Base-by-base conservation (phyloP, 2,797 vertebrate species). In the Alca torda region DNA sequence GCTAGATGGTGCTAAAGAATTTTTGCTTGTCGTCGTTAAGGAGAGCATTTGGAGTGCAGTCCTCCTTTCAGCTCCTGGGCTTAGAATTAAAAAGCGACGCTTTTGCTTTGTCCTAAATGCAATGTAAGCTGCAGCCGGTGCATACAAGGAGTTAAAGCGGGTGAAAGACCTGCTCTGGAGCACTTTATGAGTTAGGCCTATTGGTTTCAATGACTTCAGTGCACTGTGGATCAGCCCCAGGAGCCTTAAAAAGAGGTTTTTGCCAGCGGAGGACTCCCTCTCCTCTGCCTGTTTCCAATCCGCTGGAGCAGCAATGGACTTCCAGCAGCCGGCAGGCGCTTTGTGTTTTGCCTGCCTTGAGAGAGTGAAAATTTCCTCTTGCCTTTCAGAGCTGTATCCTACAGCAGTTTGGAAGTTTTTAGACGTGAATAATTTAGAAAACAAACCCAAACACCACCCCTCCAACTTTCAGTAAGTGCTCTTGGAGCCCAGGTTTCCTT, bases 1-100 rank as follows among this genome's bases (percentile, higher is more conserved):
- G 95, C 97, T 96, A 97, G 96, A 97, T 97, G 97, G 96, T 97
- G 97, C 96, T 97, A 97, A 97, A 97, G 97, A 97, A 97, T 97
- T 94, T 96, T 84, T 93, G 73, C 95, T 95, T 54, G 67, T 83
- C 16, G 19, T 68, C 4, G 16, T 92, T 8, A 39, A 68, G 77
- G 73, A 76, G 68, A 75, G 69, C 69, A 1, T 46, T 75, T 25
- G 56, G 76, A 92, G 60, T 2, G 33, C 81, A 9, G 33, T 23
- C 39, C 50, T 84, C 30, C 46, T 48, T 10, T 61, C 5, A 0
- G 4, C 28, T 57, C 74, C 61, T 31, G 56, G 46, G 31, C 51
- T 89, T 12, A 24, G 45, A 7, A 11, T 72, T 13, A 19, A 16
- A 54, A 54, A 68, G 23, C 6, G 3, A 16, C 0, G 2, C 28